Evolutionary conservation across 1,140 invertebrate genomes (phyloP), one percentile per base, ranked within the genome.

Genomic region (Drosophila nigromelanica): DNA sequence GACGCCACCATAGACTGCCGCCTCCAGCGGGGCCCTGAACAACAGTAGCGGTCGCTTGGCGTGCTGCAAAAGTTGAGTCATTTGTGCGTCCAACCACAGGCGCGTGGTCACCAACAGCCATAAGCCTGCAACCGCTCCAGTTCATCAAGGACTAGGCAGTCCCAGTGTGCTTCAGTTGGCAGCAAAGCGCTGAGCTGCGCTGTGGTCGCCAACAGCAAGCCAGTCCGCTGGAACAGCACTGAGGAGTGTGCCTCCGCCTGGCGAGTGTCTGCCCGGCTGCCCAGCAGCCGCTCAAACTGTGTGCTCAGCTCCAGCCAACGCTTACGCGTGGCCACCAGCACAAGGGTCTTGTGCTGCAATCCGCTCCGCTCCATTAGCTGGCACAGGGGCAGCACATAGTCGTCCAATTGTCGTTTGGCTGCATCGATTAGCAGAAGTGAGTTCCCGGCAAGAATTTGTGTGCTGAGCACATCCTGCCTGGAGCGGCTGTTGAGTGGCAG

Each of bases 1-100:
- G 30, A 63, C 1, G 3, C 59, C 48, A 14, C 59, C 68, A 62
- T 50, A 71, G 12, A 43, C 39, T 12, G 66, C 58, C n/a, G 66
- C 66, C 48, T 69, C 56, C 11, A 69, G 18, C 1, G 48, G 18
- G 24, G 61, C 58, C n/a, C 18, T 45, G 6, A 61, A 43, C 10
- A 39, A 11, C n/a, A 69, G 5, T 39, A 61, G 12, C 4, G 45
- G 56, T n/a, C 43, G 55, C 45, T 37, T 45, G 5, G 30, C 62
- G 0, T 56, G 51, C 50, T 45, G 39, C 42, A 64, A 27, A 0
- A 64, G 40, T 24, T 33, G 10, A 2, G 12, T 35, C 8, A 69
- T 42, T 24, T 43, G 15, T 10, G 11, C 24, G 0, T 15, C 55
- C n/a, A 42, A 8, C 56, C 66, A 69, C 2, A 52, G 6, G 1